Conservation (phyloP, 2,113 vertebrate species). For the Lethenteron camtschaticum region DNA sequence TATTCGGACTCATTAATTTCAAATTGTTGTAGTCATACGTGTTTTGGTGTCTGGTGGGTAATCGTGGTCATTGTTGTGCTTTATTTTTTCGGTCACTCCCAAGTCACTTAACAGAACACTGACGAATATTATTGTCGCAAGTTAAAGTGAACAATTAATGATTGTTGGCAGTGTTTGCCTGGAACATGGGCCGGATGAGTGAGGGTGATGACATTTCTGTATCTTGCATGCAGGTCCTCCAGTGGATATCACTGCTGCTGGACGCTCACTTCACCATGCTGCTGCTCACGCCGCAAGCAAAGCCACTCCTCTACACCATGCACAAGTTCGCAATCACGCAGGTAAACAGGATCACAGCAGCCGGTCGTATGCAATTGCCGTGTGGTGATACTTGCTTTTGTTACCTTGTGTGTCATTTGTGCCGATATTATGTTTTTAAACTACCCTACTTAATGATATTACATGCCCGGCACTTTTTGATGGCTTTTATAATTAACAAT, state of each 20-base stretch:
- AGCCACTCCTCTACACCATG: slow-evolving; percentile 35
- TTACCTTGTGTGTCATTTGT: background rate
- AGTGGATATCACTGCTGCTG: slow-evolving; percentile 72
- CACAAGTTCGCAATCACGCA: slow-evolving; percentile 59
- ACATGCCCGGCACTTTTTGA: background rate
- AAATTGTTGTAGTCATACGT: no score
- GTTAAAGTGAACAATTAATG: background rate
- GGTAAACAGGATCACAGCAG: slow-evolving; percentile 23
- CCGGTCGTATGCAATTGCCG: background rate
- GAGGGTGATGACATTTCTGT: background rate
- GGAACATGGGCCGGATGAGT: background rate
- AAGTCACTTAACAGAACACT: background rate
- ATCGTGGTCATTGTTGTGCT: background rate
- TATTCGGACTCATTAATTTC: no score
- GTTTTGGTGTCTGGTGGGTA: no score
- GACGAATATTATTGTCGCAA: background rate
- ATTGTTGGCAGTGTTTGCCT: background rate
- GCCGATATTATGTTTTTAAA: background rate
- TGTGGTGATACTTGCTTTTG: background rate
- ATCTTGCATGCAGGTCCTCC: slow-evolving; percentile 39
- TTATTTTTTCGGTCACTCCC: background rate
- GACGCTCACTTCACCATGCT: slow-evolving; percentile 79
- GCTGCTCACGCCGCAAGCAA: slow-evolving; percentile 65
- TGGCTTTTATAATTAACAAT: background rate
- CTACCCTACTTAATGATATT: background rate